Percentiles rank a stretch among this genome's conserved stretches.
Conservation (phyloP, 2,113 vertebrate genomes). For the Elaphurus davidianus region DNA sequence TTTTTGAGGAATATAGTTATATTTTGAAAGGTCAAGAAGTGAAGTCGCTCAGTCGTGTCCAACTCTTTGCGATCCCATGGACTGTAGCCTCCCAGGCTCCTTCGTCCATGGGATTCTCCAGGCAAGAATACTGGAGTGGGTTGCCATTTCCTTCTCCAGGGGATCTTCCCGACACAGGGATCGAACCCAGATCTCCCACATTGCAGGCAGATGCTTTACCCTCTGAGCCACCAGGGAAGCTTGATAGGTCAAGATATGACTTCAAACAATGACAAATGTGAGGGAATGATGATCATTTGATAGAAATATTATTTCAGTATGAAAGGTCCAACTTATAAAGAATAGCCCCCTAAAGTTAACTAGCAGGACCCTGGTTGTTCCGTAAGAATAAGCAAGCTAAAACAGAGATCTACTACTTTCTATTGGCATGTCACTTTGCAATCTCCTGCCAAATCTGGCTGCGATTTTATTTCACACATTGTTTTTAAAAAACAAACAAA, state of each 20-base stretch:
- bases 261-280: conserved; percentile 1
- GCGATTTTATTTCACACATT: neutral
- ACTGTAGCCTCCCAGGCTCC: too few relatives aligned
- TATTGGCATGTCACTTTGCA: neutral
- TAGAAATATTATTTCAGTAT: neutral
- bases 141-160: too few relatives aligned
- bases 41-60: too few relatives aligned
- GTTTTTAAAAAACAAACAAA: neutral
- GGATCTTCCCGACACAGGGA: too few relatives aligned
- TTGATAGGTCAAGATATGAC: conserved; percentile 5
- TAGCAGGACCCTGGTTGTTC: neutral
- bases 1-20: neutral
- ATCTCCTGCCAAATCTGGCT: neutral
- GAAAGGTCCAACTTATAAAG: conserved; percentile 30
- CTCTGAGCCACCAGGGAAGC: too few relatives aligned
- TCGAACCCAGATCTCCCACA: too few relatives aligned
- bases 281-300: neutral
- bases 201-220: too few relatives aligned
- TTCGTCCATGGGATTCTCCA: too few relatives aligned
- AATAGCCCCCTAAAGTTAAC: neutral
- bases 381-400: neutral
- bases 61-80: too few relatives aligned
- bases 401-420: neutral
- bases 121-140: too few relatives aligned
- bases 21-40: neutral